phyloP scores from a whole-genome alignment of 2,888 invertebrate species.

The Gnatocerus cornutus region DNA sequence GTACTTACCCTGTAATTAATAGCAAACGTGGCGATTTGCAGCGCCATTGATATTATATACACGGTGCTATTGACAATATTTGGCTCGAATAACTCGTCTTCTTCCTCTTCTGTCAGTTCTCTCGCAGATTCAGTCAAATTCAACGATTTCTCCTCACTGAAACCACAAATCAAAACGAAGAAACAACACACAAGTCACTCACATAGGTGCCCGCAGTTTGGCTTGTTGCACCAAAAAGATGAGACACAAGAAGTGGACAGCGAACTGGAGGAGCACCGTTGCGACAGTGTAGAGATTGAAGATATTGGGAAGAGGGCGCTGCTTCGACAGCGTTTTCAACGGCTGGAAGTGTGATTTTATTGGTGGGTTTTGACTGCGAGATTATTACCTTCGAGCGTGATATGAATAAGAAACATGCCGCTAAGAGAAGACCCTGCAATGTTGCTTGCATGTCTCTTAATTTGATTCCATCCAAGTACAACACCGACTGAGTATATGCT shows the following conservation, averaged over 20 bases:
- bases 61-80: constrained; percentile 98
- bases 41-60: constrained; percentile 97
- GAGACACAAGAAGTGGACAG: constrained; percentile 93
- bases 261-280: constrained; percentile 95
- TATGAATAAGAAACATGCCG: constrained; percentile 98
- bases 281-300: constrained; percentile 98
- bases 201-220: constrained; percentile 82
- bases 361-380: too few species aligned
- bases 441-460: constrained; percentile 99
- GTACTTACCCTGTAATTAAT: constrained; percentile 96
- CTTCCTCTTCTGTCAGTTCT: constrained; percentile 74
- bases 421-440: constrained; percentile 94
- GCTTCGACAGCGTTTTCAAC: constrained; percentile 91
- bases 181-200: constrained; percentile 58
- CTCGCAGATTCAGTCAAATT: constrained; percentile 71
- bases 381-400: constrained; percentile 94
- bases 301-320: constrained; percentile 97
- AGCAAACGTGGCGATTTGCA: constrained; percentile 98
- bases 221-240: constrained; percentile 92
- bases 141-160: constrained; percentile 76
- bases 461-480: constrained; percentile 98
- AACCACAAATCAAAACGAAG: constrained; percentile 48
- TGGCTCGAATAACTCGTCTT: constrained; percentile 91
- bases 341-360: constrained; percentile 80
- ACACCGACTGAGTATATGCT: constrained; percentile 98